These are phyloP conservation scores for Zonitis immaculata DNA, from an alignment of 2,888 invertebrate species.

Conservation along the genomic window DNA sequence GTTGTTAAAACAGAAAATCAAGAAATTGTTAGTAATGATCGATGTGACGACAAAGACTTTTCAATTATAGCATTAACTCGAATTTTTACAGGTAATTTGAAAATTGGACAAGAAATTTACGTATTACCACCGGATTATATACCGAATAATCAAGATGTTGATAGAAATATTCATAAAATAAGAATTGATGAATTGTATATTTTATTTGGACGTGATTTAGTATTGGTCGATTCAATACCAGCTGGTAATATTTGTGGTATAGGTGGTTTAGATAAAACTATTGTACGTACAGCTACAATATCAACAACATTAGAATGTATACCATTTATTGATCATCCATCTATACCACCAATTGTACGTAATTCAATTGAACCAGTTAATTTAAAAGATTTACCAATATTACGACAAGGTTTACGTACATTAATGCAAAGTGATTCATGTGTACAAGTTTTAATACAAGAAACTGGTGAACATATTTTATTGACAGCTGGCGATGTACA, in stretches of 20 bases:
- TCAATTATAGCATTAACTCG: conserved; percentile 85
- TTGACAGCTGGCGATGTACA: conserved; percentile 97
- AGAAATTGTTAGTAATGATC: too few species aligned
- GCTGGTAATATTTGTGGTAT: conserved; percentile 92
- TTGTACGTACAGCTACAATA: conserved; percentile 87
- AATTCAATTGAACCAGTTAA: conserved; percentile 89
- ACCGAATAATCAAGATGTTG: conserved; percentile 50
- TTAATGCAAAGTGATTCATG: conserved; percentile 94
- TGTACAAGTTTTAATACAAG: conserved; percentile 83
- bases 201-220: conserved; percentile 89
- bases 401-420: conserved; percentile 73
- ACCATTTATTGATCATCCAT: conserved; percentile 78
- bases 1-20: too few species aligned
- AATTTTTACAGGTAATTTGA: conserved; percentile 83
- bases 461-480: conserved; percentile 92
- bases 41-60: conserved; percentile 20
- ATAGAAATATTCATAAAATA: conserved; percentile 53
- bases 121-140: conserved; percentile 86
- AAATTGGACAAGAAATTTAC: conserved; percentile 70
- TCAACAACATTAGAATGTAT: conserved; percentile 77
- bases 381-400: conserved; percentile 69
- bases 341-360: conserved; percentile 79
- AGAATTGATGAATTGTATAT: conserved; percentile 75
- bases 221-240: conserved; percentile 69
- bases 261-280: conserved; percentile 76